Conservation (phyloP, 2,888 invertebrate species). For the Lasioglossum marginatum region DNA sequence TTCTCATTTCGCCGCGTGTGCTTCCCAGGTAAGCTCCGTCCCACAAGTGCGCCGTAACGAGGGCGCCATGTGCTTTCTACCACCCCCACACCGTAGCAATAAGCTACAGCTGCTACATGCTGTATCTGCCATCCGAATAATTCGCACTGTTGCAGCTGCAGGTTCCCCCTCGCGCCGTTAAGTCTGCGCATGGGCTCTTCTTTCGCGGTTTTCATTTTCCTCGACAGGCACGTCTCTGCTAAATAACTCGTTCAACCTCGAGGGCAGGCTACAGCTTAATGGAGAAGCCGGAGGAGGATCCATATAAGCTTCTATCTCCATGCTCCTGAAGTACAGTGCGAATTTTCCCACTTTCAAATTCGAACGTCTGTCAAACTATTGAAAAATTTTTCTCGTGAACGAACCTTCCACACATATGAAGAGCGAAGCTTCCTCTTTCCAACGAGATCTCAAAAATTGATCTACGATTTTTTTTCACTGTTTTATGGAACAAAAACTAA, state of each 20-base stretch:
- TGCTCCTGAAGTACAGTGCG: not conserved
- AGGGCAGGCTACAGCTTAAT: not conserved
- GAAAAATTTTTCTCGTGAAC: not conserved
- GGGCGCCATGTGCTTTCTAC: constrained; percentile 42
- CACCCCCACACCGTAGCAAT: constrained; percentile 52
- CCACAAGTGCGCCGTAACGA: constrained; percentile 66
- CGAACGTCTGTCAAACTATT: too few relatives aligned
- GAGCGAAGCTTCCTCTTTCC: not conserved
- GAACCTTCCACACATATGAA: fast-evolving
- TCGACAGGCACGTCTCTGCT: not conserved
- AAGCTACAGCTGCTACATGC: constrained; percentile 66
- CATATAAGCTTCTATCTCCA: not conserved
- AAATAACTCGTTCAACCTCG: not conserved
- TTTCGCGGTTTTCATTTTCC: constrained; percentile 31
- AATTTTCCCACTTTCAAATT: too few relatives aligned
- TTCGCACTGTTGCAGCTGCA: constrained; percentile 56
- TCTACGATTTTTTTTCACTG: not conserved
- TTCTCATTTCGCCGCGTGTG: constrained; percentile 56
- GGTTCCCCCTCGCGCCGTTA: not conserved
- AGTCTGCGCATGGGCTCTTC: not conserved
- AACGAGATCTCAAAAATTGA: not conserved
- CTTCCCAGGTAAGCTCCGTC: constrained; percentile 53
- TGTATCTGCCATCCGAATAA: constrained; percentile 61
- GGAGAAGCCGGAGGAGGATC: not conserved
- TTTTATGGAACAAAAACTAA: not conserved